Conservation (phyloP, 1,140 invertebrate genomes). For the Ruditapes philippinarum region DNA sequence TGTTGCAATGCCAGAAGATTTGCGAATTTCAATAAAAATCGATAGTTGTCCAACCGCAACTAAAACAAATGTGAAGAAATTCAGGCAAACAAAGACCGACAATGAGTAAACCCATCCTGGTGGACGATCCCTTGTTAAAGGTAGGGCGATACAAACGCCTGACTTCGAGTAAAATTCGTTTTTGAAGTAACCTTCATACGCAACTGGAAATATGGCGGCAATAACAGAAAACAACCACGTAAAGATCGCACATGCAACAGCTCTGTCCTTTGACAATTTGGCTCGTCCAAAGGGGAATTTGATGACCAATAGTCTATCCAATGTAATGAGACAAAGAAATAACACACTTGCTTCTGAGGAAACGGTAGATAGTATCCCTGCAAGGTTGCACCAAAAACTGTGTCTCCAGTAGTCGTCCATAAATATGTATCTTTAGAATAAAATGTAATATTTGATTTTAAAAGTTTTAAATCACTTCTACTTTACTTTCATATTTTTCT, state of each 20-base stretch:
- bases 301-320: slow-evolving; percentile 78
- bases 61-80: slow-evolving; percentile 68
- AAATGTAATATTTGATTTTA: no score
- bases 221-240: slow-evolving; percentile 70
- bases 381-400: slow-evolving; percentile 73
- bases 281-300: slow-evolving; percentile 76
- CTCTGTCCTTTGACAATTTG: slow-evolving; percentile 37
- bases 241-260: background rate
- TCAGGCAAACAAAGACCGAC: slow-evolving; percentile 38
- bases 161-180: slow-evolving; percentile 66
- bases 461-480: no score
- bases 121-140: slow-evolving; percentile 40
- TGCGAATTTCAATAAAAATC: background rate
- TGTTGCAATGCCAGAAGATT: background rate
- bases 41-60: slow-evolving; percentile 37
- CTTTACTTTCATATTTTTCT: no score
- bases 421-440: slow-evolving; percentile 76
- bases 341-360: slow-evolving; percentile 76
- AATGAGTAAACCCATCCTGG: slow-evolving; percentile 30
- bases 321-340: slow-evolving; percentile 78
- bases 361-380: slow-evolving; percentile 78
- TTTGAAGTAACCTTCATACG: slow-evolving; percentile 25
- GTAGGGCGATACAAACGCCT: slow-evolving; percentile 64
- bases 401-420: slow-evolving; percentile 74
- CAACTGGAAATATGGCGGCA: slow-evolving; percentile 67